Evolutionary conservation across 2,113 vertebrate genomes (phyloP), one percentile per base, ranked within the genome.

Genomic region (Lampris incognitus): DNA sequence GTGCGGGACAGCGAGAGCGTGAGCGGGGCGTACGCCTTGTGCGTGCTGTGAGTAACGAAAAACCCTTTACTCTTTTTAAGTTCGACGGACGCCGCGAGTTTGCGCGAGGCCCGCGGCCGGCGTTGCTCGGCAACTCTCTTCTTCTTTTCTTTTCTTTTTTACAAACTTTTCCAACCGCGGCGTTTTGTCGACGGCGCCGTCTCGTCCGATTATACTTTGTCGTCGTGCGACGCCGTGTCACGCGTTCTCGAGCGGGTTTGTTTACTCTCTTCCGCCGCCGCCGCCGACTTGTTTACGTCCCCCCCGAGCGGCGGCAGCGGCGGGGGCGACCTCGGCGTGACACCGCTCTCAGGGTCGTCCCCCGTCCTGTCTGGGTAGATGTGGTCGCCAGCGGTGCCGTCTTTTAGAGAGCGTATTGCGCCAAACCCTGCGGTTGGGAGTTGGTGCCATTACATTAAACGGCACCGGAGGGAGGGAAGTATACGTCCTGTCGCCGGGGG

Each of bases 1-100:
- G 97, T 98, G 84, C 95, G 97, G 86, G 97, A 98, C 92, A 97
- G 96, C 79, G 97, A 98, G 91, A 97, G 96, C 68, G 97, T 98
- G 74, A 94, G 84, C 87, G 97, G 96, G 50, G 97, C 97, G 82
- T 98, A 95, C 84, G 97, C 97, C 42, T 89, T 98, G 62, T 98
- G 97, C 72, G 93, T 98, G 36, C 94, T 98, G 97, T 98, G 87
- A 98, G 97, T 97, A 89, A 50, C 69, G 11, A 59, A 66, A 64
- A 3, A 69, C 9, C 24, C 24, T 24, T 24, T 24, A 24, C 24
- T 24, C 24, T 24, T 24, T 24, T 24, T 24, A 24, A 24, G 24
- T 24, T 24, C 24, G 24, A 24, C 24, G 24, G 24, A 24, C 24
- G 24, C 24, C 24, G 24, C 24, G 24, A 24, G 24, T 24, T 24